These are phyloP conservation scores for Heterotis niloticus DNA, from an alignment of 2,113 vertebrate species.

Conservation along the genomic window DNA sequence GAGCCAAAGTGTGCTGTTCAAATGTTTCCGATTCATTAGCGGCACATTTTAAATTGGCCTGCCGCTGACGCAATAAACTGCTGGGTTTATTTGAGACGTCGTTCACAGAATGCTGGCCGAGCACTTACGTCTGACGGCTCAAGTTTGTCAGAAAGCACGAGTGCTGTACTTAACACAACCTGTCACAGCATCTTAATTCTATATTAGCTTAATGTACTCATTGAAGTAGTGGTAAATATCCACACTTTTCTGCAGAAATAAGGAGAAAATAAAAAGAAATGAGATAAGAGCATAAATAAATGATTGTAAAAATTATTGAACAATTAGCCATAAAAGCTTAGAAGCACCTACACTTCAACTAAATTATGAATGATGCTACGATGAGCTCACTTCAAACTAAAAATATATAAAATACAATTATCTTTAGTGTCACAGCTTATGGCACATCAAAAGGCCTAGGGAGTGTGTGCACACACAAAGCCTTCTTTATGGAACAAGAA, in stretches of 20 bases:
- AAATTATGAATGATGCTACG: background rate
- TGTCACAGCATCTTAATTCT: too few relatives aligned
- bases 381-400: constrained; percentile 12
- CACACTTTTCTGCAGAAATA: background rate
- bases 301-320: constrained; percentile 13
- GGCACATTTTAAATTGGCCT: background rate
- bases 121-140: background rate
- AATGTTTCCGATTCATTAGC: constrained; percentile 3
- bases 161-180: too few relatives aligned
- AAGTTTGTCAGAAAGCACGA: background rate
- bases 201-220: background rate
- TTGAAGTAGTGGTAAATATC: background rate
- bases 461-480: background rate
- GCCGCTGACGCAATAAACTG: background rate
- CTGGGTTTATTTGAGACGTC: background rate
- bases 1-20: background rate
- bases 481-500: background rate
- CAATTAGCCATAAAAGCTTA: constrained; percentile 20
- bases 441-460: background rate
- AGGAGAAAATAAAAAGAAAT: constrained; percentile 13
- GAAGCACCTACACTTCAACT: constrained; percentile 23
- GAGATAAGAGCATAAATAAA: background rate
- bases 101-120: background rate
- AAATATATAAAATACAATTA: constrained; percentile 16
- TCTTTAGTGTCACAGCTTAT: constrained; percentile 10